Evolutionary conservation across 2,888 invertebrate genomes (phyloP), one percentile per base, ranked within the genome.

Genomic region (Meloe dianella): DNA sequence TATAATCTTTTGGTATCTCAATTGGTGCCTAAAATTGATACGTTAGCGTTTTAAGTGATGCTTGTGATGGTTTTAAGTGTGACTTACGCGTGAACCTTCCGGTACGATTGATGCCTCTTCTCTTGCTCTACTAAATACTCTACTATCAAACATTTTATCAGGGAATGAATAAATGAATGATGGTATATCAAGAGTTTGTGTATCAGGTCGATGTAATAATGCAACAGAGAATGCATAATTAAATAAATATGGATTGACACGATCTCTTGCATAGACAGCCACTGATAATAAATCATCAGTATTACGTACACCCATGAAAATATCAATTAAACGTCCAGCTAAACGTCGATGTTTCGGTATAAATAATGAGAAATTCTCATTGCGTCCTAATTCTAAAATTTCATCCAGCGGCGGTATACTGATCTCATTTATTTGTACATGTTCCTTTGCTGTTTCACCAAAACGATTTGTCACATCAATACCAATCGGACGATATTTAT

Each of bases 151-250:
- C 82, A 92, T 95, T 82, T 93, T 93, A 78, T 91, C 91, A 0
- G 95, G 96, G 82, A 95, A 94, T 0, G 90, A 86, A 81, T 94
- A 91, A 47, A 90, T 89, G 71, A 95, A 88, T 0, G 92, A 89
- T 0, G 94, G 94, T 58, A 93, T 82, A 60, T 87, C 86, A 22
- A 94, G 77, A 57, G 90, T 87, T 76, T 89, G 89, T 2, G 92
- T 92, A 79, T 93, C 93, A 0, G 83, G 81, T 9, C 92, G 88
- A 84, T 93, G 93, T 75, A 92, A 86, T 22, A 94, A 82, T 0
- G 92, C 91, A 8, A 94, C 92, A 0, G 93, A 90, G 51, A 89
- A 87, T 56, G 90, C 89, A 80, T 94, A 95, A 81, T 93, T 91
- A 84, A 92, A 95, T 71, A 95, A 82, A 73, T 91, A 90, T 0